Evolutionary conservation across 2,888 invertebrate species (phyloP).

Genomic region (Spodoptera exigua): DNA sequence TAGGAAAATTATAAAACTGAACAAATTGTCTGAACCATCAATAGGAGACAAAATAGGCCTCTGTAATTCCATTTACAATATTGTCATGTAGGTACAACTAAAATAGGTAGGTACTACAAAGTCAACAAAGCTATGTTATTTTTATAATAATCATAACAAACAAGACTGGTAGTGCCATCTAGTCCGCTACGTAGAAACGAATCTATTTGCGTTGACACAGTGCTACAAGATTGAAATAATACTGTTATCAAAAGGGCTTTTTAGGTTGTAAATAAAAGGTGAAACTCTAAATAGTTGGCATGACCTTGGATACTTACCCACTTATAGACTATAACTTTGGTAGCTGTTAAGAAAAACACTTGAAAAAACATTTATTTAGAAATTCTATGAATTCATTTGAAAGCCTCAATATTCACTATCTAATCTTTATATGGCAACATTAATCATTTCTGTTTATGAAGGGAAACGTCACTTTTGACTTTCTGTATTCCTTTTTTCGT

Average conservation of each 20-base stretch:
- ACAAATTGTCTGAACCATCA: no score
- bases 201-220: neutral
- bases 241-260: no score
- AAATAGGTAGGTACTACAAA: no score
- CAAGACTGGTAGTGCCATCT: slow-evolving; percentile 20
- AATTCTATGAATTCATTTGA: neutral
- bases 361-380: no score
- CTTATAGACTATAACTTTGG: no score
- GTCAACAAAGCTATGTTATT: no score
- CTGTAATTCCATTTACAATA: neutral
- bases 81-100: neutral
- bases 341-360: no score
- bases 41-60: no score
- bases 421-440: slow-evolving; percentile 45
- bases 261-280: no score
- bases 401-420: slow-evolving; percentile 6
- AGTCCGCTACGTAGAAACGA: neutral
- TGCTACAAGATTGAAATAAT: neutral
- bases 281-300: no score
- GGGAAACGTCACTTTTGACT: slow-evolving; percentile 65
- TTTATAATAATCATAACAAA: neutral
- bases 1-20: no score
- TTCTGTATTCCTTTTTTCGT: slow-evolving; percentile 72
- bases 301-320: no score
- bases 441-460: slow-evolving; percentile 57